phyloP scores from a whole-genome alignment of 2,113 vertebrate genomes.

The Dasyprocta punctata region DNA sequence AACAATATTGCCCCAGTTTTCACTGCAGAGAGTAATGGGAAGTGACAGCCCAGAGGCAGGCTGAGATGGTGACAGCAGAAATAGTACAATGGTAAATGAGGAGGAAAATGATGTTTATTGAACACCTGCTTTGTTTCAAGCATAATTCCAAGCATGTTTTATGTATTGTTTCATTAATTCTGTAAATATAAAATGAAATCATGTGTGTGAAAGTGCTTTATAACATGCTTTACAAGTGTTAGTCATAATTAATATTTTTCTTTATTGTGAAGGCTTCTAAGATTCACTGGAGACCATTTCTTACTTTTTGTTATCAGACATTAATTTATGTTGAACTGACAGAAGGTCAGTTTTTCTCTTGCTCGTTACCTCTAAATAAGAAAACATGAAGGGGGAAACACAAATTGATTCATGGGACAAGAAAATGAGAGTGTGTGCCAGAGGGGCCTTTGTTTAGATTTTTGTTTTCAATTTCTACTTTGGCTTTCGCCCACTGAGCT shows the following conservation, averaged over 20 bases:
- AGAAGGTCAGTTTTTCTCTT: slow-evolving; percentile 32
- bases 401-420: not conserved
- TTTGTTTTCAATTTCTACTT: slow-evolving; percentile 2
- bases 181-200: slow-evolving; percentile 56
- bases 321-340: slow-evolving; percentile 27
- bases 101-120: slow-evolving; percentile 44
- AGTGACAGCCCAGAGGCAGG: slow-evolving; percentile 66
- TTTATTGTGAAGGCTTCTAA: slow-evolving; percentile 27
- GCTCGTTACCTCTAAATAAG: not conserved
- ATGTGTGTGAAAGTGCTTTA: not conserved
- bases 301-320: slow-evolving; percentile 25
- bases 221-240: not conserved
- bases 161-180: slow-evolving; percentile 62
- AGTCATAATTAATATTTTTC: slow-evolving; percentile 59
- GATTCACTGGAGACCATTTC: slow-evolving; percentile 9
- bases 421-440: not conserved
- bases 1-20: slow-evolving; percentile 74
- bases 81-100: slow-evolving; percentile 21
- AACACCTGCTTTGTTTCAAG: too few relatives aligned
- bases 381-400: not conserved
- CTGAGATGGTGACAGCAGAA: slow-evolving; percentile 53
- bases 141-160: too few relatives aligned
- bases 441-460: not conserved
- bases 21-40: slow-evolving; percentile 37
- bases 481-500: not conserved